Conservation (phyloP, 2,888 invertebrate species). For the Thecocarcelia acutangulata region DNA sequence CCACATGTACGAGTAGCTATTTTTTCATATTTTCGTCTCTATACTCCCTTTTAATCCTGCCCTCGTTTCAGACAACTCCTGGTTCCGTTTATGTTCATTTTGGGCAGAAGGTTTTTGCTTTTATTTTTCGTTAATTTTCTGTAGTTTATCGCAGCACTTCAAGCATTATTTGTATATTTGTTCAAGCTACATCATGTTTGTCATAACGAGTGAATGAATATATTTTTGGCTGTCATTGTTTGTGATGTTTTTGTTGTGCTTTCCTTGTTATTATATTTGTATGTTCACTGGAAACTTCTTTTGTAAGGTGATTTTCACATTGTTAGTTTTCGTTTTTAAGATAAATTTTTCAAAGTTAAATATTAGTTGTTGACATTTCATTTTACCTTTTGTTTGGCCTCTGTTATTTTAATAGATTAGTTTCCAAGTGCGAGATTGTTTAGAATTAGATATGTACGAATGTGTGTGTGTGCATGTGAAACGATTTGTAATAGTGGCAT, state of each 20-base stretch:
- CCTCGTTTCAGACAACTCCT: slow-evolving; percentile 3
- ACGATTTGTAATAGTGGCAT: too few species aligned
- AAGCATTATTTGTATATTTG: slow-evolving; percentile 65
- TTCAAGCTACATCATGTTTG: slow-evolving; percentile 57
- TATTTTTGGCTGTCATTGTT: slow-evolving; percentile 44
- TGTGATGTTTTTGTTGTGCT: slow-evolving; percentile 20
- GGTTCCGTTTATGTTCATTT: slow-evolving; percentile 2
- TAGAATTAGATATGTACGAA: too few species aligned
- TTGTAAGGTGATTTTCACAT: slow-evolving; percentile 32
- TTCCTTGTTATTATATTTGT: slow-evolving; percentile 36
- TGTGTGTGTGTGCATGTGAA: too few species aligned
- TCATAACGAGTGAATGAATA: slow-evolving; percentile 51
- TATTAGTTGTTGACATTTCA: slow-evolving; percentile 54
- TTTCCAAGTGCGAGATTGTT: slow-evolving; percentile 21
- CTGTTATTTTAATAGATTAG: slow-evolving; percentile 47
- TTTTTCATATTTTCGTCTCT: neutral
- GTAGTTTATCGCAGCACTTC: slow-evolving; percentile 45
- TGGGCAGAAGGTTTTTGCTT: slow-evolving; percentile 2
- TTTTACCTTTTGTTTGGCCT: slow-evolving; percentile 26
- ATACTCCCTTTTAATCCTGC: neutral
- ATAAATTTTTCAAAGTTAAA: slow-evolving; percentile 53
- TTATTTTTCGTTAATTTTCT: slow-evolving; percentile 32
- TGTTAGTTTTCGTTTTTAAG: slow-evolving; percentile 4
- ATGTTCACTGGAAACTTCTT: slow-evolving; percentile 49
- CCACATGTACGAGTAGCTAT: too few species aligned